Percentiles rank a stretch among this genome's conserved stretches.
phyloP scores from a whole-genome alignment of 2,113 vertebrate genomes.

The Psophia crepitans region DNA sequence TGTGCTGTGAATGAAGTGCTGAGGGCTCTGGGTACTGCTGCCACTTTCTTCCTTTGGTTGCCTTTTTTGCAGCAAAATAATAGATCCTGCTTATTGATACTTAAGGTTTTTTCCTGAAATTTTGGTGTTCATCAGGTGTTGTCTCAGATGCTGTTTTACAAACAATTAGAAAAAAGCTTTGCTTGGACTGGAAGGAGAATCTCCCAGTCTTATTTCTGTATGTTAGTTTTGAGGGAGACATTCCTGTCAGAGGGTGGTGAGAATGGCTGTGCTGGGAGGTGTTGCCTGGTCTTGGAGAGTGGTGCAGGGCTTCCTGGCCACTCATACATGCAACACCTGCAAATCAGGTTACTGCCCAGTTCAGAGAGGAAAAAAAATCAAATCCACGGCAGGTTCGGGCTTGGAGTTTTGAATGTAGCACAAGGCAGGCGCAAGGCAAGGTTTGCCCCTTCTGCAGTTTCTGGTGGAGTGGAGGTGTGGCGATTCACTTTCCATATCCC shows the following conservation, averaged over 20 bases:
- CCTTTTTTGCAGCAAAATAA: background rate
- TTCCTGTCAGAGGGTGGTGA: background rate
- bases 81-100: background rate
- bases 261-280: background rate
- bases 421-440: rapidly evolving
- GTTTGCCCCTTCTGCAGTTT: background rate
- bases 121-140: background rate
- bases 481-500: background rate
- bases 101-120: background rate
- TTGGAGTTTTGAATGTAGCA: background rate
- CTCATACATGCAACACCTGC: background rate
- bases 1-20: background rate
- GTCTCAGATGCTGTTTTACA: background rate
- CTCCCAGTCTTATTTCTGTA: background rate
- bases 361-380: background rate
- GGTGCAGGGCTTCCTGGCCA: background rate
- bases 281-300: background rate
- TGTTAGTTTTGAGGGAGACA: background rate
- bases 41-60: background rate
- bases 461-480: background rate
- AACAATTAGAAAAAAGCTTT: background rate
- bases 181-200: background rate
- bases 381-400: background rate
- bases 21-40: background rate
- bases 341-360: background rate